Evolutionary conservation across 2,888 invertebrate species (phyloP).

Genomic region (Aradus depressus): DNA sequence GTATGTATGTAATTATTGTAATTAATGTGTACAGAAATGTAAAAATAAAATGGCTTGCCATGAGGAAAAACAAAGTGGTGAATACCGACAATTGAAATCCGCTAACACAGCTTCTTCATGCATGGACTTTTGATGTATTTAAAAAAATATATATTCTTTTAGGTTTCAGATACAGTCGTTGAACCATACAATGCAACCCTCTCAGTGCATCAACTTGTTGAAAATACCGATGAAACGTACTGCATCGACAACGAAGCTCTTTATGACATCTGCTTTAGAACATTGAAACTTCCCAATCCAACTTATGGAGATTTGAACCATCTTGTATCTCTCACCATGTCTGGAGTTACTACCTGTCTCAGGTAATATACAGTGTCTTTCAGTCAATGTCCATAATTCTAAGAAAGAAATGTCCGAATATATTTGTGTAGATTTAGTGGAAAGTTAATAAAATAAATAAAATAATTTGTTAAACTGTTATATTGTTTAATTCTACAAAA

Average conservation of each 20-base stretch:
- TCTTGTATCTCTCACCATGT: slow-evolving; percentile 44
- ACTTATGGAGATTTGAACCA: slow-evolving; percentile 58
- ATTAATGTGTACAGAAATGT: too few relatives aligned
- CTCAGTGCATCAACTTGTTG: slow-evolving; percentile 50
- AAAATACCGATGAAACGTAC: slow-evolving; percentile 52
- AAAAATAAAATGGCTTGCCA: too few relatives aligned
- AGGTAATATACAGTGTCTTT: slow-evolving; percentile 35
- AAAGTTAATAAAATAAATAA: too few relatives aligned
- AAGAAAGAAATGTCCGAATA: neutral
- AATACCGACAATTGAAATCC: too few relatives aligned
- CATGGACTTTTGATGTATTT: too few relatives aligned
- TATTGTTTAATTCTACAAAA: too few relatives aligned
- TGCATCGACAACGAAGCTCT: slow-evolving; percentile 54
- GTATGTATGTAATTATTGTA: too few relatives aligned
- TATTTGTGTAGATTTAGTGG: neutral
- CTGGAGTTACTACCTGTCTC: slow-evolving; percentile 47
- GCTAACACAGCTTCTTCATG: too few relatives aligned
- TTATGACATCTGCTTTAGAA: slow-evolving; percentile 54
- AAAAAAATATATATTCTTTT: slow-evolving; percentile 14
- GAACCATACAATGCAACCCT: slow-evolving; percentile 54
- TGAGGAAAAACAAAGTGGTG: too few relatives aligned
- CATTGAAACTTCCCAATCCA: slow-evolving; percentile 49
- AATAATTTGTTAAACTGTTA: too few relatives aligned
- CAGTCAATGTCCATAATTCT: neutral
- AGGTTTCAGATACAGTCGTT: slow-evolving; percentile 51